Evolutionary conservation across 2,888 invertebrate genomes (phyloP).

Genomic region (Drosophila recens): DNA sequence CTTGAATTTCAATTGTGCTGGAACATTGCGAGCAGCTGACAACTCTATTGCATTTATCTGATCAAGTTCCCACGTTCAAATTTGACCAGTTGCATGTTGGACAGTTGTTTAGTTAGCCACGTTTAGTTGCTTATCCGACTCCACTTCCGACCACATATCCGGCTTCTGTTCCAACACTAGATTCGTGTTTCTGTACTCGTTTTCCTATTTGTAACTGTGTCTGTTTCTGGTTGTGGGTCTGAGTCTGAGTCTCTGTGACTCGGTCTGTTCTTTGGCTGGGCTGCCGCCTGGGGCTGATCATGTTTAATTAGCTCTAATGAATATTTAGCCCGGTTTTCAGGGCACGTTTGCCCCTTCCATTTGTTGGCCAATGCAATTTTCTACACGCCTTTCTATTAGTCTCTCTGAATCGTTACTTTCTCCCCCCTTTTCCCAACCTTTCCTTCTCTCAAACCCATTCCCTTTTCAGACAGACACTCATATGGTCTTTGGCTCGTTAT

Average conservation of each 20-base stretch:
- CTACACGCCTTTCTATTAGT: constrained; percentile 71
- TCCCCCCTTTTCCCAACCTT: not conserved
- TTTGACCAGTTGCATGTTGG: constrained; percentile 57
- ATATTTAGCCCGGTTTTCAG: constrained; percentile 65
- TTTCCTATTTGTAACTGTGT: not conserved
- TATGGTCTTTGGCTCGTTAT: constrained; percentile 69
- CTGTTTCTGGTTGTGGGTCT: not conserved
- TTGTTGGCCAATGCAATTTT: constrained; percentile 62
- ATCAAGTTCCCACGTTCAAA: constrained; percentile 25
- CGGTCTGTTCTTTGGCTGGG: not conserved
- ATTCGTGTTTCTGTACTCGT: not conserved
- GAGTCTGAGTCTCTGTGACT: not conserved
- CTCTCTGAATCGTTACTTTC: constrained; percentile 22
- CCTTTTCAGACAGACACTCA: constrained; percentile 41
- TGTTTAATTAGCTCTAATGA: constrained; percentile 80
- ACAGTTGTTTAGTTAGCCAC: constrained; percentile 39
- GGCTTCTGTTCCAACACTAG: not conserved
- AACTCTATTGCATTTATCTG: constrained; percentile 2
- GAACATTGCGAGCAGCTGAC: constrained; percentile 8
- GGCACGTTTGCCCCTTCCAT: constrained; percentile 37
- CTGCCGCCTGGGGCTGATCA: constrained; percentile 64
- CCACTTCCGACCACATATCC: constrained; percentile 10
- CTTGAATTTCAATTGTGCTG: constrained; percentile 8
- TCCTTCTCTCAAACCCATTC: not conserved
- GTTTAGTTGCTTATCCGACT: constrained; percentile 37